Base-by-base conservation (phyloP, 2,797 vertebrate species). In the Microctenopoma stevenorrisi region DNA sequence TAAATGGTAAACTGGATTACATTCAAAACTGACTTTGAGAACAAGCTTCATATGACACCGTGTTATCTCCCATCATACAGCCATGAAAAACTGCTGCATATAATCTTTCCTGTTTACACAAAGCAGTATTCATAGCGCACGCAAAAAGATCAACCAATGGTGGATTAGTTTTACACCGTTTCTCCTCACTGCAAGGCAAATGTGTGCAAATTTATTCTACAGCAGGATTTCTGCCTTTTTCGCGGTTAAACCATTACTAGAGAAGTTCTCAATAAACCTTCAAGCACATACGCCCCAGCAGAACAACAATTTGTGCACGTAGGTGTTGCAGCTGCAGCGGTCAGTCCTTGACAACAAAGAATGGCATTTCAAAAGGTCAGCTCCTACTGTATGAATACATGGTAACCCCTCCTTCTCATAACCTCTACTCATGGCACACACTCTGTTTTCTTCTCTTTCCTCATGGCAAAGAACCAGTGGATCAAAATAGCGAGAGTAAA, bases 341-440 rank as follows among this genome's bases (percentile, higher is more conserved):
- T 86, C 78, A 70, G 48, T 48, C 51, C 69, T 60, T 52, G 38
- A 78, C 11, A 48, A 81, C 76, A 88, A 83, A 86, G 76, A 68
- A 65, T 91, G 87, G 69, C 83, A 90, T 92, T 92, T 93, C 40
- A 28, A 92, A 92, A 93, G 87, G 84, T 85, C 85, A 89, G 64
- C 11, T 66, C 35, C 54, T 64, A 68, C 47, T 48, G 44, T 67
- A 64, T 78, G 68, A 75, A 82, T 68, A 68, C 74, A 61, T 37
- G 56, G 56, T 61, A 61, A 81, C 51, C 57, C 49, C 37, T 73
- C 44, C 68, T 67, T 72, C 68, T 81, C 56, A 62, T 71, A 74
- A 68, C 68, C 53, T 64, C 49, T 16, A 53, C 56, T 58, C 37
- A 40, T 38, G 14, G 48, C 60, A 64, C 53, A 37, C 18, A 51